Percentiles rank a stretch among this genome's conserved stretches.
Conservation (phyloP, 2,888 invertebrate species). For the Suillia variegata region DNA sequence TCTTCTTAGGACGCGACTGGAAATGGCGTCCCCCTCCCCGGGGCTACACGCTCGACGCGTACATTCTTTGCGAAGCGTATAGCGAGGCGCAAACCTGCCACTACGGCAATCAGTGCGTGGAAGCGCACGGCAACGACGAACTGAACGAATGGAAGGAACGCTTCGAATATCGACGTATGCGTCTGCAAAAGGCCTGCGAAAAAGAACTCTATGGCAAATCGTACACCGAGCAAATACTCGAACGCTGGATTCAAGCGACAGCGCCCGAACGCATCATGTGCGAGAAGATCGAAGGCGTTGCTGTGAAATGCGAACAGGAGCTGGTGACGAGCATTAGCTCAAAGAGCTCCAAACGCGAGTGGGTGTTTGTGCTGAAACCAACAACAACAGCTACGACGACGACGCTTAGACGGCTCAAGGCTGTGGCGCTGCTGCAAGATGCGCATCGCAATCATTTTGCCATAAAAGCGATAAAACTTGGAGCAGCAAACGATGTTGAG, state of each 20-base stretch:
- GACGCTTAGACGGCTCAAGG: conserved; percentile 64
- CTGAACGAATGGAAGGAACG: conserved; percentile 75
- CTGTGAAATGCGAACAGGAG: conserved; percentile 66
- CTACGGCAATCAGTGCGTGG: conserved; percentile 74
- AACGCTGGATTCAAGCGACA: conserved; percentile 68
- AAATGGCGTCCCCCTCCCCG: conserved; percentile 73
- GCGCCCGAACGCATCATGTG: conserved; percentile 69
- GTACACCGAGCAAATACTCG: conserved; percentile 69
- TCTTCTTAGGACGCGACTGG: conserved; percentile 65
- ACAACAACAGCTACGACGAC: no score
- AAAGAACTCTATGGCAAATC: conserved; percentile 70
- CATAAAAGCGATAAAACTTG: conserved; percentile 63
- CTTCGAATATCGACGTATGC: conserved; percentile 71
- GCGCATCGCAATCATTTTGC: conserved; percentile 72
- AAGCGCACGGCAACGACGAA: conserved; percentile 75
- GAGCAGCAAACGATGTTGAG: conserved; percentile 51
- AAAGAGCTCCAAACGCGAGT: conserved; percentile 67
- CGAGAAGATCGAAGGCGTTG: conserved; percentile 67
- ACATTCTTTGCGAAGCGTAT: conserved; percentile 69
- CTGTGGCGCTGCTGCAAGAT: conserved; percentile 73
- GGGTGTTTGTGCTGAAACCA: conserved; percentile 68
- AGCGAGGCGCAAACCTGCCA: conserved; percentile 66
- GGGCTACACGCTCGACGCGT: conserved; percentile 70
- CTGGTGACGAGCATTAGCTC: conserved; percentile 68
- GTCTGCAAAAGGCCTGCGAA: conserved; percentile 69